Evolutionary conservation across 2,113 vertebrate genomes (phyloP), one percentile per base, ranked within the genome.

Genomic region (Thryonomys swinderianus): DNA sequence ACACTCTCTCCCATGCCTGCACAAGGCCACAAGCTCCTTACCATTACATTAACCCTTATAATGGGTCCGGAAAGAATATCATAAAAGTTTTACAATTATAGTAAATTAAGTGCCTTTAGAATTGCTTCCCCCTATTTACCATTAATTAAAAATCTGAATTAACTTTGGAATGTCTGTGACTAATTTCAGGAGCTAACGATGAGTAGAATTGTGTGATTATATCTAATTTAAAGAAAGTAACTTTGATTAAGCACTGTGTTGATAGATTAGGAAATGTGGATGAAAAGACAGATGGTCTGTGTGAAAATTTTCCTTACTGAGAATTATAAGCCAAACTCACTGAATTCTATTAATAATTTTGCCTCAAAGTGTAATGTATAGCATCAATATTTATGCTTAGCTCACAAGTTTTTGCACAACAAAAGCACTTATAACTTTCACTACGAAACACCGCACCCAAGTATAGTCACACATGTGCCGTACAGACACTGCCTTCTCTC

Each of bases 151-250:
- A 11, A 42, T 42, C n/a, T 53, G 59, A 61, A 61, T 8, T 40
- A 85, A 69, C 20, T 59, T 34, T 18, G 4, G 51, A 57, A 8
- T 67, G 25, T 18, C 2, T 55, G 7, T 61, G 25, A 40, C 32
- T 51, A 32, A 55, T 48, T 67, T 67, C 17, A 16, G 6, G 0
- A 3, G 0, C 7, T 21, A n/a, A 2, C 23, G 5, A 0, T 40
- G 13, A 86, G 2, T 12, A 10, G 51, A 83, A n/a, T 9, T 53
- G 0, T 69, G 27, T 25, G 7, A 85, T 59, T 4, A 18, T 0
- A 27, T 23, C 5, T 13, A 27, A 27, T 78, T 73, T 48, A 18
- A 76, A 37, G 53, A 48, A n/a, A 71, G 7, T 27, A 67, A 32
- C 11, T 34, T 23, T 30, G 17, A 45, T 71, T 61, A 62, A 88